Evolutionary conservation across 2,888 invertebrate genomes (phyloP), one percentile per base, ranked within the genome.

Genomic region (Parasteatoda lunata): DNA sequence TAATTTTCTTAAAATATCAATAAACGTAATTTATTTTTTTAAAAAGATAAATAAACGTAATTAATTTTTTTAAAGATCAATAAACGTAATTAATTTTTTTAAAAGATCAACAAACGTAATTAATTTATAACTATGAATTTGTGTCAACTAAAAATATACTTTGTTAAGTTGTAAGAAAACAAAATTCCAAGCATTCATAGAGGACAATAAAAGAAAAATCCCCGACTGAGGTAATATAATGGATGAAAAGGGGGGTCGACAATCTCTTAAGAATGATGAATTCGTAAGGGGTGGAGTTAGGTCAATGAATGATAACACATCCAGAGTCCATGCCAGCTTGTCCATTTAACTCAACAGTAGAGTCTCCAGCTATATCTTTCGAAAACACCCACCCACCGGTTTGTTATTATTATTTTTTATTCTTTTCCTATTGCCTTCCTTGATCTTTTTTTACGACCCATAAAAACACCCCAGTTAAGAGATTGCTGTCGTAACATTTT

Each of bases 401-500:
- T 9, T n/a, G 9, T 54, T 54, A 49, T 49, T 45, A 30, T 30
- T 30, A 30, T 30, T 30, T 30, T 30, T 30, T 30, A 30, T 30
- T 30, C 30, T 30, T 30, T 30, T 30, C 30, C 30, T 30, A 30
- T 30, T 30, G 30, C 30, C 30, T 30, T 54, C 13, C 45, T 47
- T 68, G 4, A 47, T 68, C 15, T 54, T 64, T 8, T 81, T 81
- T 81, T 75, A 75, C 59, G 75, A 68, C 66, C 68, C 30, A 75
- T 75, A 81, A 81, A 81, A 81, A 75, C 69, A 75, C 47, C 48
- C 54, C 48, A 65, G 45, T 72, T 72, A 71, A 72, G 66, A 80
- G 80, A 81, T 75, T 75, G 81, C 48, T 52, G 71, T 72, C 66
- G 54, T 68, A 81, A 75, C 70, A 70, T 71, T 71, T 52, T 78